These are phyloP conservation scores for Zosterops japonicus DNA, from an alignment of 2,113 vertebrate genomes.

Conservation along the genomic window DNA sequence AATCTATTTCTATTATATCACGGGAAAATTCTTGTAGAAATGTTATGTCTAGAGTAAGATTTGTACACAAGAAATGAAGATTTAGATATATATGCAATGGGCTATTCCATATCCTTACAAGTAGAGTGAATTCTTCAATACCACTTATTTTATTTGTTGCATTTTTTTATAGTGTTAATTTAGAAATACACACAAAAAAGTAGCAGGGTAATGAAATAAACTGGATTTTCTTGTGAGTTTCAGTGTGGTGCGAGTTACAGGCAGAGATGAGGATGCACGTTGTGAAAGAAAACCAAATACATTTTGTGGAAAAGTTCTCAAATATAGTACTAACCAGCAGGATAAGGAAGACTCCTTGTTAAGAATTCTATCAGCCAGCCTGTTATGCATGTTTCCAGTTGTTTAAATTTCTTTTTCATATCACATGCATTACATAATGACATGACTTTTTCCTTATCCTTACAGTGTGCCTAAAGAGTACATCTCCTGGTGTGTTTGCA, in stretches of 20 bases:
- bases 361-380: neutral
- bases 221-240: neutral
- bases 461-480: neutral
- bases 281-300: neutral
- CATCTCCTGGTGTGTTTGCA: neutral
- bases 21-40: neutral
- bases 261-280: neutral
- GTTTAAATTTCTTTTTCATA: neutral
- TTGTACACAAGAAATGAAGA: neutral
- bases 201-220: neutral
- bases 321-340: neutral
- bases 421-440: neutral
- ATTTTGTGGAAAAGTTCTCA: neutral
- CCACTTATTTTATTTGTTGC: neutral
- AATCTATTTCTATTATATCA: neutral
- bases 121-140: neutral
- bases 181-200: neutral
- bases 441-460: neutral
- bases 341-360: neutral
- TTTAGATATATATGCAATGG: neutral
- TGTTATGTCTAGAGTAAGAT: neutral
- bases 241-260: neutral
- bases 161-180: neutral
- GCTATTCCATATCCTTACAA: neutral
- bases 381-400: neutral